These are phyloP conservation scores for Hirundo rustica DNA, from an alignment of 2,797 vertebrate species.

Conservation along the genomic window DNA sequence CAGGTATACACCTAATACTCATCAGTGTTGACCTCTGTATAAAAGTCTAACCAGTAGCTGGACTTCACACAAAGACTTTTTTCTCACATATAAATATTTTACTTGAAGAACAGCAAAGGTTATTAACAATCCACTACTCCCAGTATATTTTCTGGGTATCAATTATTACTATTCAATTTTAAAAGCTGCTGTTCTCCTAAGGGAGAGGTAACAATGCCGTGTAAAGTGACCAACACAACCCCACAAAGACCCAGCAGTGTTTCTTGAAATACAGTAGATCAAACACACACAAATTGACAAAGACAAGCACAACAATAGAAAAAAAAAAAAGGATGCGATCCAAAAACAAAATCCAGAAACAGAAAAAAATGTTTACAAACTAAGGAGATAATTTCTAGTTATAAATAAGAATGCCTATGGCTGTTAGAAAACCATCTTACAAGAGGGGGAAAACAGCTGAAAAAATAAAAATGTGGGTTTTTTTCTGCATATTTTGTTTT, in stretches of 20 bases:
- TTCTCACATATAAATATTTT: background rate
- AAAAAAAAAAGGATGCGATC: background rate
- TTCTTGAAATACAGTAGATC: background rate
- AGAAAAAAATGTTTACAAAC: background rate
- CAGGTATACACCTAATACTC: background rate
- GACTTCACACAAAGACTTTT: background rate
- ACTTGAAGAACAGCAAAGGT: background rate
- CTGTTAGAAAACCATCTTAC: background rate
- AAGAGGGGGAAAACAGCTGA: background rate
- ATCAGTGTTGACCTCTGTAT: background rate
- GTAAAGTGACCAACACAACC: background rate
- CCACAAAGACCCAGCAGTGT: background rate
- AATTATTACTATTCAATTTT: background rate
- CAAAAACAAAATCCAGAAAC: background rate
- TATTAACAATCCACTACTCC: background rate
- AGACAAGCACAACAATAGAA: background rate
- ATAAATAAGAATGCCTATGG: background rate
- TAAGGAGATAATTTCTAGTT: background rate
- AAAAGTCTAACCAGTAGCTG: background rate
- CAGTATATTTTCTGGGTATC: background rate
- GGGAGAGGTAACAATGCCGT: background rate
- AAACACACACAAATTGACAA: background rate
- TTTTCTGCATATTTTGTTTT: background rate
- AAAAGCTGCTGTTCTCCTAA: background rate
- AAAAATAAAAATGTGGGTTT: background rate